These are phyloP conservation scores for Acanthacorydalis orientalis DNA, from an alignment of 2,888 invertebrate genomes.

Conservation along the genomic window DNA sequence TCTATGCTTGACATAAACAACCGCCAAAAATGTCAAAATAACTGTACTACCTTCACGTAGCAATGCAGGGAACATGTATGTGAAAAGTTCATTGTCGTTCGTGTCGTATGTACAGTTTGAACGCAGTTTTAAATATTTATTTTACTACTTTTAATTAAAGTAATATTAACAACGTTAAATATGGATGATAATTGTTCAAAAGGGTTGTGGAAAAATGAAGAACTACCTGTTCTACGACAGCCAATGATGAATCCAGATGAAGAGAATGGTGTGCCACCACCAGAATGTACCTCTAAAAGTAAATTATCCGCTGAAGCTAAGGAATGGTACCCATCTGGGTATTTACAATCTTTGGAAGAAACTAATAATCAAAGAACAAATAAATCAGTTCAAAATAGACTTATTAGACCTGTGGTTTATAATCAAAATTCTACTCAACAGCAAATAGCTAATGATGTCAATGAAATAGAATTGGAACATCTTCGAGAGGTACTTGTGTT, in stretches of 20 bases:
- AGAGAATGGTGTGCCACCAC: not conserved
- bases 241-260: constrained; percentile 1
- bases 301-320: constrained; percentile 38
- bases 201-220: not conserved
- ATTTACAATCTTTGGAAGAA: not conserved
- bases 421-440: not conserved
- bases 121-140: no score
- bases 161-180: not conserved
- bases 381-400: constrained; percentile 2
- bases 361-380: not conserved
- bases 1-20: not conserved
- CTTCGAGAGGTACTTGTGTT: constrained; percentile 54
- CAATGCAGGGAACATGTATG: no score
- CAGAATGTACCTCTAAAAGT: constrained; percentile 4
- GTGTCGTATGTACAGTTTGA: not conserved
- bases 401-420: not conserved
- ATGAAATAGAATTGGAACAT: constrained; percentile 29
- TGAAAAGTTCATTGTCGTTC: not conserved
- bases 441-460: not conserved
- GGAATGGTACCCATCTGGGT: constrained; percentile 35
- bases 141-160: no score
- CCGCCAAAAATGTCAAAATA: not conserved
- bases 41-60: not conserved
- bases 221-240: not conserved
- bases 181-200: not conserved